Evolutionary conservation across 64 coral and sea anemone genomes (phyloP).

Genomic region (Acropora tenuis): DNA sequence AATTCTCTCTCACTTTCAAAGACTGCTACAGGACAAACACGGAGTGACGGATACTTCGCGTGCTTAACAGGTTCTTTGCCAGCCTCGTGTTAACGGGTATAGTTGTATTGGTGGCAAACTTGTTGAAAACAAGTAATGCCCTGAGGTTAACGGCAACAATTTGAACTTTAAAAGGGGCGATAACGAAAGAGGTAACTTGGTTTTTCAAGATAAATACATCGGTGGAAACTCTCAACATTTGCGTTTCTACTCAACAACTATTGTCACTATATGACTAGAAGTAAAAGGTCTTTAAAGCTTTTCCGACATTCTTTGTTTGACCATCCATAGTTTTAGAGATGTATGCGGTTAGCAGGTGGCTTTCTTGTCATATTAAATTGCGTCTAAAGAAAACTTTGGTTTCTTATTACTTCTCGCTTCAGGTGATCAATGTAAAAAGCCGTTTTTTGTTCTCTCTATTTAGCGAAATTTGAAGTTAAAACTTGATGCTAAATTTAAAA

Average conservation of each 20-base stretch:
- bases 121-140: conserved; percentile 19
- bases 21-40: too few species aligned
- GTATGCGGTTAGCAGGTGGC: conserved; percentile 33
- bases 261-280: conserved; percentile 5
- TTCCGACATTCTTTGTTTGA: conserved; percentile 15
- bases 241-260: conserved; percentile 9
- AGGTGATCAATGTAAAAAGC: conserved; percentile 32
- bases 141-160: conserved; percentile 8
- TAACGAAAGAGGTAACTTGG: conserved; percentile 16
- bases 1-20: too few species aligned
- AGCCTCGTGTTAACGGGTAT: not conserved
- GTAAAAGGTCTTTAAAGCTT: conserved; percentile 8
- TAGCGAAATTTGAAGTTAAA: not conserved
- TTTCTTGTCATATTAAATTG: conserved; percentile 16
- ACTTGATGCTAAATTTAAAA: not conserved
- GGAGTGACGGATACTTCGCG: not conserved
- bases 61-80: not conserved
- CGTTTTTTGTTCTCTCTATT: not conserved
- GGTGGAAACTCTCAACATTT: not conserved
- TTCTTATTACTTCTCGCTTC: conserved; percentile 29
- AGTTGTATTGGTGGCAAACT: conserved; percentile 1
- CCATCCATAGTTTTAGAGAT: conserved; percentile 25
- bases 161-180: not conserved
- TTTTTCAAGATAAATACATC: not conserved
- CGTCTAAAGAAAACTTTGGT: conserved; percentile 1